A percentile compares a stretch with the other conserved stretches of the same genome.
Evolutionary conservation across 1,140 invertebrate species (phyloP).

Genomic region (Drosophila nasuta): DNA sequence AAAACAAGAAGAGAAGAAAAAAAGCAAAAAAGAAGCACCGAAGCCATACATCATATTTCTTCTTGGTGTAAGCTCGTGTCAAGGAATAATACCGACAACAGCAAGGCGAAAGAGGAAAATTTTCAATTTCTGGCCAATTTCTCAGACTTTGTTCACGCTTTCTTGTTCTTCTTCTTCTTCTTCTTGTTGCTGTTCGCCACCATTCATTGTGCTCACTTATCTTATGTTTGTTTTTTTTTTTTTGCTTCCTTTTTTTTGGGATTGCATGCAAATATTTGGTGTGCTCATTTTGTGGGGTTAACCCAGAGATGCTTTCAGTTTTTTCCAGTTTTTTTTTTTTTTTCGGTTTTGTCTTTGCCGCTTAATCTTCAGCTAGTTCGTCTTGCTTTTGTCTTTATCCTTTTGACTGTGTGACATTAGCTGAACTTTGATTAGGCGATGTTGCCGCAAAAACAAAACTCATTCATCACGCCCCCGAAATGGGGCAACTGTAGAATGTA

Average conservation of each 20-base stretch:
- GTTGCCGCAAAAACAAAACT: conserved; percentile 35
- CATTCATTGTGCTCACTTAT: conserved; percentile 22
- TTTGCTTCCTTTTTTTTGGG: conserved; percentile 1
- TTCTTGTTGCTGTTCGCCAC: neutral
- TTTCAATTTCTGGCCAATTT: conserved; percentile 16
- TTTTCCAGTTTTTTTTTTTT: neutral
- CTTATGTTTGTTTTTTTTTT: neutral
- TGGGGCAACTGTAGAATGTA: conserved; percentile 40
- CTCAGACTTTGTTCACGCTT: conserved; percentile 4
- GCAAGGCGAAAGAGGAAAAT: neutral
- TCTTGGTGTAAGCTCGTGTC: conserved; percentile 7
- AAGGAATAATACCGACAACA: conserved; percentile 1
- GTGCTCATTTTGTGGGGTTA: conserved; percentile 33
- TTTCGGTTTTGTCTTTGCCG: neutral
- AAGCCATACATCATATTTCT: conserved; percentile 14
- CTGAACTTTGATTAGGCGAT: conserved; percentile 55
- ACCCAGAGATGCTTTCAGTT: conserved; percentile 4
- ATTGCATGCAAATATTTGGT: conserved; percentile 40
- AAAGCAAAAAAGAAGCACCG: neutral
- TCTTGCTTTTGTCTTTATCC: conserved; percentile 13
- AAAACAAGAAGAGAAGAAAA: neutral
- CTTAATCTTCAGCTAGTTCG: conserved; percentile 8
- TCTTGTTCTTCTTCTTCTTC: conserved; percentile 27
- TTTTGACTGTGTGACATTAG: conserved; percentile 37
- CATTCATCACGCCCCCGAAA: conserved; percentile 54